These are phyloP conservation scores for Clupea harengus DNA, from an alignment of 2,113 vertebrate genomes.

Conservation along the genomic window DNA sequence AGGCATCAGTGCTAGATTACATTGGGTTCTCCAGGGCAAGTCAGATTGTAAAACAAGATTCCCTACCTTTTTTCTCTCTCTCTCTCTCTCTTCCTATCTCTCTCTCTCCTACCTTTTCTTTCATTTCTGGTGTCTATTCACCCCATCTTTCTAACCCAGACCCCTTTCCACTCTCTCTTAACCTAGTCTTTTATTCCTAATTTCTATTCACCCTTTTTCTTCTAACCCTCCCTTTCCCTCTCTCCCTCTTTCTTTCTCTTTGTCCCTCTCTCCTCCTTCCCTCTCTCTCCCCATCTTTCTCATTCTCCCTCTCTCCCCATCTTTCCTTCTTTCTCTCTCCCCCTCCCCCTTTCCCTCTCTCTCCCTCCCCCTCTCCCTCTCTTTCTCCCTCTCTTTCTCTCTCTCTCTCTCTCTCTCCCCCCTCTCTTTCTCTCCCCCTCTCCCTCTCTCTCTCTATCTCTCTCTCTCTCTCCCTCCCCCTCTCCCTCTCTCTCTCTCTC, in stretches of 20 bases:
- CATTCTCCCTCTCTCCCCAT: too few species aligned
- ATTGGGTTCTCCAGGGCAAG: conserved; percentile 76
- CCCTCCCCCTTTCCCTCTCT: conserved; percentile 29
- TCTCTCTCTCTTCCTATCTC: not conserved
- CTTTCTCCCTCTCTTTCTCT: conserved; percentile 28
- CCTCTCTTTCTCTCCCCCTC: conserved; percentile 3
- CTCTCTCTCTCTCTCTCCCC: not conserved
- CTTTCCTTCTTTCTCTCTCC: not conserved
- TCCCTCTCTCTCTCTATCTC: conserved; percentile 26
- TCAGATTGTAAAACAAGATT: conserved; percentile 72
- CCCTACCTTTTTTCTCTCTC: conserved; percentile 39
- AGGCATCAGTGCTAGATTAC: conserved; percentile 77
- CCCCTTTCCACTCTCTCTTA: not conserved
- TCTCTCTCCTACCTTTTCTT: conserved; percentile 33
- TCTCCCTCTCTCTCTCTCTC: not conserved
- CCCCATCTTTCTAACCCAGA: conserved; percentile 26
- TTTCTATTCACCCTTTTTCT: conserved; percentile 28
- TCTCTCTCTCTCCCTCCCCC: conserved; percentile 6
- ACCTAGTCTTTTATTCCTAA: conserved; percentile 5
- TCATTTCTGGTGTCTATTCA: conserved; percentile 14
- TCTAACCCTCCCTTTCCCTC: not conserved
- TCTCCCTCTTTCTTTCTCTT: not conserved
- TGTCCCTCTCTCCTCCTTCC: not conserved
- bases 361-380: not conserved
- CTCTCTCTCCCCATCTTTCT: not conserved